phyloP scores from a whole-genome alignment of 2,113 vertebrate genomes.

The Ammospiza caudacuta region DNA sequence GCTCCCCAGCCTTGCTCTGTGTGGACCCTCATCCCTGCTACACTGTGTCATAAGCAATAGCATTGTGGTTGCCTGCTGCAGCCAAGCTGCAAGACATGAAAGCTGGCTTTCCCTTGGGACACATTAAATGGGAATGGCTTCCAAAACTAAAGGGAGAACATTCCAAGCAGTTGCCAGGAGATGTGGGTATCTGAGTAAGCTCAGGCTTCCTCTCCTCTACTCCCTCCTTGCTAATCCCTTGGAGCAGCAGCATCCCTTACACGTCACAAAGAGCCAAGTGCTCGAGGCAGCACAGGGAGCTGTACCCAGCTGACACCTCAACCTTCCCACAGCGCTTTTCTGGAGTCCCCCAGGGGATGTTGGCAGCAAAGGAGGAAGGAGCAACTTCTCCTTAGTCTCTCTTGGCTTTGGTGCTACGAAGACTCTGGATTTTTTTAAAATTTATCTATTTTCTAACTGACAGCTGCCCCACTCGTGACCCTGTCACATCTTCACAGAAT shows the following conservation, averaged over 20 bases:
- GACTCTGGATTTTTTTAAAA: neutral
- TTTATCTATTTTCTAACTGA: neutral
- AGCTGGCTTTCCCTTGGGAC: neutral
- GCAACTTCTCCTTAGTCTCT: neutral
- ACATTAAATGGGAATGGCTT: fast-evolving
- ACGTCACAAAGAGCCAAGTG: neutral
- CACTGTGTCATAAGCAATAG: neutral
- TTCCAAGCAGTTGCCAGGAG: neutral
- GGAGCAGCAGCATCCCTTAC: neutral
- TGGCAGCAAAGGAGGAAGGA: constrained; percentile 2
- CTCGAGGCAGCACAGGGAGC: neutral
- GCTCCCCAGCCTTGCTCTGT: neutral
- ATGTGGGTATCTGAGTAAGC: neutral
- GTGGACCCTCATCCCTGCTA: neutral
- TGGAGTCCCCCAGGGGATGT: neutral
- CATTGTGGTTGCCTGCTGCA: fast-evolving
- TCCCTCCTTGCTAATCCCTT: neutral
- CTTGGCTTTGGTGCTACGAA: neutral
- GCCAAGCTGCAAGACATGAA: neutral
- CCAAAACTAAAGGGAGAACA: neutral
- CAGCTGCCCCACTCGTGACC: neutral
- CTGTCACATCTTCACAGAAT: neutral
- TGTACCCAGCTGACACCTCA: neutral
- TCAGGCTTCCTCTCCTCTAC: neutral
- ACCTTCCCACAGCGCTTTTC: neutral